Evolutionary conservation across 2,797 vertebrate species (phyloP).

Genomic region (Phrynocephalus guinanensis): DNA sequence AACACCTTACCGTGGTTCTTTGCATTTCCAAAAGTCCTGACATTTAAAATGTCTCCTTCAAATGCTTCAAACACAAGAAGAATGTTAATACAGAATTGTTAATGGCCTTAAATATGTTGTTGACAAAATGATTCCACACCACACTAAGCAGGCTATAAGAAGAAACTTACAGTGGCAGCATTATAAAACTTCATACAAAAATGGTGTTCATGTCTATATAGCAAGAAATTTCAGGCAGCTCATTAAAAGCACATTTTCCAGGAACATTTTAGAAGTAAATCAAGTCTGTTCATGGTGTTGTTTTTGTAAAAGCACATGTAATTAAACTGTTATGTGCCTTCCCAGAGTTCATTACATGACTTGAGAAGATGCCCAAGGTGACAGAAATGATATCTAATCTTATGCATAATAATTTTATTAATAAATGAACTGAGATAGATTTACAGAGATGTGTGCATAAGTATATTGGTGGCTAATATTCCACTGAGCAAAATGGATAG

Average conservation of each 20-base stretch:
- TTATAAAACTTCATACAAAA: slow-evolving; percentile 22
- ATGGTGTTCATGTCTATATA: slow-evolving; percentile 23
- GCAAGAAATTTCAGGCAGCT: background rate
- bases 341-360: slow-evolving; percentile 26
- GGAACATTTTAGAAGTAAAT: slow-evolving; percentile 13
- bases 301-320: slow-evolving; percentile 21
- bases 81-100: background rate
- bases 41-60: too few species aligned
- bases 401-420: slow-evolving; percentile 27
- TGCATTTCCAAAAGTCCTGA: too few species aligned
- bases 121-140: slow-evolving; percentile 17
- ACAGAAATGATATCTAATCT: background rate
- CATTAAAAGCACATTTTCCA: slow-evolving; percentile 13
- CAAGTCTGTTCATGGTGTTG: slow-evolving; percentile 4
- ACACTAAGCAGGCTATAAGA: slow-evolving; percentile 7
- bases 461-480: background rate
- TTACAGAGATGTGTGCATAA: slow-evolving; percentile 33
- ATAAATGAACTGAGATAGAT: slow-evolving; percentile 23
- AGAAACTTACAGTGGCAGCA: slow-evolving; percentile 27
- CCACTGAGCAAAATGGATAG: slow-evolving; percentile 2
- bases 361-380: slow-evolving; percentile 8
- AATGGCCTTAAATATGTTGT: slow-evolving; percentile 18
- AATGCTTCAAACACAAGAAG: background rate
- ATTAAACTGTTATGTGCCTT: slow-evolving; percentile 25
- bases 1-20: background rate